Base-by-base conservation (phyloP, 2,797 vertebrate genomes). In the Fistularia commersonii region DNA sequence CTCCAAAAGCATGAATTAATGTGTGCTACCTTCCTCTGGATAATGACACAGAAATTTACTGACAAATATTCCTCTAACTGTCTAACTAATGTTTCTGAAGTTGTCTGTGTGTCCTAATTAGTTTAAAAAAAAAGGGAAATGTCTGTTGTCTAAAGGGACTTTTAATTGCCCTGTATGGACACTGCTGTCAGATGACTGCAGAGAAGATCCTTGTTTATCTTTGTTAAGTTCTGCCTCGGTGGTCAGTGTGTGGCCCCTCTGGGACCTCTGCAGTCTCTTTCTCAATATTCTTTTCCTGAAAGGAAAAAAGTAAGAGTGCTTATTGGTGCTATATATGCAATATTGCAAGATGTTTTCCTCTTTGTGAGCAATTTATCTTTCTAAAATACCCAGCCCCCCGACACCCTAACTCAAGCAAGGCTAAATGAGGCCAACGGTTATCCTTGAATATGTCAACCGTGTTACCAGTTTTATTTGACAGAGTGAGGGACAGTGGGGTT, bases 121-220 rank as follows among this genome's bases (percentile, higher is more conserved):
- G 66, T 57, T 40, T 14, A 57, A 56, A 45, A 10, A 8, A 51
- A 67, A 45, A 56, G 42, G 11, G 9, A 51, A 67, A 45, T 15
- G 54, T 55, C 9, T 57, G 51, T 43, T 41, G 38, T 61, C 46
- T 61, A 51, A 1, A 54, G 60, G 45, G 54, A 54, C 52, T 62
- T 44, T 61, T 69, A 72, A 70, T 74, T 74, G 66, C 61, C 60
- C 36, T 49, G 66, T 41, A 11, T 59, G 59, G 68, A 59, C 61
- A 3, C 45, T 47, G 62, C 57, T 74, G 69, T 76, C 54, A 60
- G 57, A 57, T 41, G 11, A 51, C 56, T 51, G 37, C 36, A 35
- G 32, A 32, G 34, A 35, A 39, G 39, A 50, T 40, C 37, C 53
- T 56, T 48, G 58, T 54, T 63, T 66, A 53, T 56, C 52, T 50